A percentile compares a stretch with the other conserved stretches of the same genome.
These are phyloP conservation scores for Drosophila subsilvestris DNA, from an alignment of 2,888 invertebrate species.

Conservation along the genomic window DNA sequence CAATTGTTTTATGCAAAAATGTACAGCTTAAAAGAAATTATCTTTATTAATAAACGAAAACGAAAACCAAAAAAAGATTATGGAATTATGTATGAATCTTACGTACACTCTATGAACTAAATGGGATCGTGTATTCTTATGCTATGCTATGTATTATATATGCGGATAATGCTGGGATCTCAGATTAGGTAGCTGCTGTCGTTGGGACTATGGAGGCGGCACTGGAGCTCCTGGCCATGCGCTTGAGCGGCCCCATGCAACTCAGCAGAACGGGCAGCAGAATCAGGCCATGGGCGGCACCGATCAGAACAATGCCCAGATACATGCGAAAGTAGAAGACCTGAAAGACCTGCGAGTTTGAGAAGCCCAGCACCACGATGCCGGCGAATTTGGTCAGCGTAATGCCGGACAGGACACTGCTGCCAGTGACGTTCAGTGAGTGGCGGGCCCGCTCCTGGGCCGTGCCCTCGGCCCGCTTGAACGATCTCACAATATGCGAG, in stretches of 20 bases:
- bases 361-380: constrained; percentile 94
- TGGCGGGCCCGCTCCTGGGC: constrained; percentile 88
- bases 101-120: constrained; percentile 5
- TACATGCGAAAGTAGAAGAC: constrained; percentile 98
- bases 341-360: constrained; percentile 93
- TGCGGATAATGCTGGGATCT: not conserved
- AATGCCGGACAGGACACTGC: constrained; percentile 96
- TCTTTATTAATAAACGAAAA: constrained; percentile 57
- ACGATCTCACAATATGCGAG: constrained; percentile 91
- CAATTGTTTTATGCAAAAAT: constrained; percentile 65
- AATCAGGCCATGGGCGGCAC: constrained; percentile 95
- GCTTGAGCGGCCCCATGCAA: constrained; percentile 86
- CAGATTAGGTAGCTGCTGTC: not conserved
- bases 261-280: constrained; percentile 96
- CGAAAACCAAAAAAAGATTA: constrained; percentile 12
- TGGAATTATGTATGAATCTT: not conserved
- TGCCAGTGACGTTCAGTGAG: constrained; percentile 92
- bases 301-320: constrained; percentile 95
- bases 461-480: constrained; percentile 84
- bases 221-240: constrained; percentile 20
- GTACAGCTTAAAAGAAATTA: constrained; percentile 57
- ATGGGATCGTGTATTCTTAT: constrained; percentile 2
- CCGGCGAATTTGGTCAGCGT: constrained; percentile 97
- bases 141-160: not conserved
- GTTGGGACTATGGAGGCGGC: constrained; percentile 19